Conservation (phyloP, 2,113 vertebrate species). For the Gopherus evgoodei region DNA sequence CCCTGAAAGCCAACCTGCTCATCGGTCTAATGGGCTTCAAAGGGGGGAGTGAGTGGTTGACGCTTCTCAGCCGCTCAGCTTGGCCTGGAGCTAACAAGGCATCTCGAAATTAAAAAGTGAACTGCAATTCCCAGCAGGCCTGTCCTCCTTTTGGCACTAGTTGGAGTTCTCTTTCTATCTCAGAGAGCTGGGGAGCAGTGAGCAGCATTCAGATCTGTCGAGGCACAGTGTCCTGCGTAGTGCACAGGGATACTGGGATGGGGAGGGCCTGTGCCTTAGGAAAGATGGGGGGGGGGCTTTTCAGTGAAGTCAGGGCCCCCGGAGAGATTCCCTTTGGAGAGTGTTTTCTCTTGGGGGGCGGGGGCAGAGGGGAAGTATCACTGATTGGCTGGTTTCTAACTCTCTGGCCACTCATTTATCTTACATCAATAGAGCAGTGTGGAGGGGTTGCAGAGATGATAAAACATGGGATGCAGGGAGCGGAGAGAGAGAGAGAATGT, state of each 20-base stretch:
- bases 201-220: background rate
- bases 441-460: background rate
- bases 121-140: constrained; percentile 74
- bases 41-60: background rate
- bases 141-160: constrained; percentile 77
- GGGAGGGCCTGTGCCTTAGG: background rate
- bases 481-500: background rate
- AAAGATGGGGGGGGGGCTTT: background rate
- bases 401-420: background rate
- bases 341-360: background rate
- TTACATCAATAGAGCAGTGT: background rate
- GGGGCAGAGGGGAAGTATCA: background rate
- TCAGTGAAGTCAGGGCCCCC: background rate
- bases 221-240: accelerated
- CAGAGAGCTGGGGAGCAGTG: accelerated
- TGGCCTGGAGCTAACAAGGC: constrained; percentile 68
- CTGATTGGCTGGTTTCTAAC: background rate
- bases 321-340: background rate
- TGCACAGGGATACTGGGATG: background rate
- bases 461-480: background rate
- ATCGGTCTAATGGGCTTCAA: constrained; percentile 26
- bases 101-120: constrained; percentile 76
- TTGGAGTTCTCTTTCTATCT: constrained; percentile 39
- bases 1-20: constrained; percentile 47
- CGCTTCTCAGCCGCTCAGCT: constrained; percentile 58